Evolutionary conservation across 1,140 invertebrate species (phyloP).

Genomic region (Mycetomoellerius zeteki): DNA sequence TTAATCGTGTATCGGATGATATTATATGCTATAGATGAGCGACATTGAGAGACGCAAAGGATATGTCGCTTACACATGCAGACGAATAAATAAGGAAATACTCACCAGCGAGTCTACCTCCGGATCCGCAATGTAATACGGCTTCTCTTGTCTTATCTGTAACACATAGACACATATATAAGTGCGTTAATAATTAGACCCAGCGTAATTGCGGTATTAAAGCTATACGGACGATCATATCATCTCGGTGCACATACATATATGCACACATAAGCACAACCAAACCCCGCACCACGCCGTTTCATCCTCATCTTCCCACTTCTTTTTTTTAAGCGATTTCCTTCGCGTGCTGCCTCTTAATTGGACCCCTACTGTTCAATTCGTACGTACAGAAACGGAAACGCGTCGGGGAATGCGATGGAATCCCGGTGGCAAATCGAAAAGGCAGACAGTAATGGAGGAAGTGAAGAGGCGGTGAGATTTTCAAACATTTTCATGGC

Average conservation of each 20-base stretch:
- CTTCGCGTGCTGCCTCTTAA: constrained; percentile 84
- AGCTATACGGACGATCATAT: constrained; percentile 77
- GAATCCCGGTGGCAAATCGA: constrained; percentile 62
- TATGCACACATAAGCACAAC: constrained; percentile 4
- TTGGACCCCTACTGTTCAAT: constrained; percentile 79
- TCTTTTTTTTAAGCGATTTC: constrained; percentile 82
- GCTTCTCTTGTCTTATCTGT: constrained; percentile 99
- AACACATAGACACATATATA: constrained; percentile 87
- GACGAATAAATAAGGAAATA: constrained; percentile 82
- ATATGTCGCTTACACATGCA: background rate
- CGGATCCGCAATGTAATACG: constrained; percentile 98
- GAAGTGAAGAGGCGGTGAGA: constrained; percentile 2
- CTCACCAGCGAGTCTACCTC: constrained; percentile 99
- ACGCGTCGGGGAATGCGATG: constrained; percentile 73
- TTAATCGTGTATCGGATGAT: background rate
- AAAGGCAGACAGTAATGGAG: background rate
- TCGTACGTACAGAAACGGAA: constrained; percentile 79
- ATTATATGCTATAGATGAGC: constrained; percentile 13
- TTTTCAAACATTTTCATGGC: constrained; percentile 73
- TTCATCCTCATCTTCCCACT: background rate
- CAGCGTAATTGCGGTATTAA: constrained; percentile 83
- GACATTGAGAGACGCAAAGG: background rate
- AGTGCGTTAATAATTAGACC: constrained; percentile 83
- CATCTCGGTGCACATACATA: constrained; percentile 46
- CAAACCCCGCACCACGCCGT: background rate